phyloP scores from a whole-genome alignment of 2,113 vertebrate species.

The Thalassoma bifasciatum region DNA sequence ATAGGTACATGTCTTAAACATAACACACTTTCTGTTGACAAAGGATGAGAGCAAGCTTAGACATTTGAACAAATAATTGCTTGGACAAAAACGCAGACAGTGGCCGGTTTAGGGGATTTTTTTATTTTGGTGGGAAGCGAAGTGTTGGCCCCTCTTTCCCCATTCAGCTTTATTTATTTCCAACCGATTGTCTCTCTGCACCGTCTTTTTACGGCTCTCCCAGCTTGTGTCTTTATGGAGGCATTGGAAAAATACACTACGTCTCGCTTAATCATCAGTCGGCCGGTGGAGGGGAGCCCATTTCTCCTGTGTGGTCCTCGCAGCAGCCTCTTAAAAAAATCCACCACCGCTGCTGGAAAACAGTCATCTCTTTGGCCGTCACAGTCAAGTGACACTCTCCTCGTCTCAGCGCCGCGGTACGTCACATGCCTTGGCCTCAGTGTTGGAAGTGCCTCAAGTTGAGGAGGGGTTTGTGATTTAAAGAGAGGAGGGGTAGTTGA shows the following conservation, averaged over 20 bases:
- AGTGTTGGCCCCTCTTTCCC: slow-evolving; percentile 51
- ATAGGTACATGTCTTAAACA: background rate
- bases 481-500: slow-evolving; percentile 9
- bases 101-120: slow-evolving; percentile 44
- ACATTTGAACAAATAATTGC: slow-evolving; percentile 55
- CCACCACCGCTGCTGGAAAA: slow-evolving; percentile 69
- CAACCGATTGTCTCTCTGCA: slow-evolving; percentile 70
- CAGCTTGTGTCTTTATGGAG: slow-evolving; percentile 76
- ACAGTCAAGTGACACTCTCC: slow-evolving; percentile 67
- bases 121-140: slow-evolving; percentile 56
- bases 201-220: slow-evolving; percentile 71
- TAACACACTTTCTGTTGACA: slow-evolving; percentile 27
- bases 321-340: slow-evolving; percentile 52
- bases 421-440: slow-evolving; percentile 62
- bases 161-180: slow-evolving; percentile 74
- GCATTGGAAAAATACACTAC: slow-evolving; percentile 79
- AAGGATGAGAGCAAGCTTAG: slow-evolving; percentile 12
- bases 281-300: slow-evolving; percentile 65
- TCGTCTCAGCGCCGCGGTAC: slow-evolving; percentile 66
- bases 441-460: slow-evolving; percentile 33
- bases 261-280: slow-evolving; percentile 78
- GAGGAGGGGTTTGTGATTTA: slow-evolving; percentile 36
- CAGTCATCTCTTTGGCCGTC: slow-evolving; percentile 79
- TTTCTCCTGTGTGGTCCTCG: slow-evolving; percentile 82
- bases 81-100: slow-evolving; percentile 44